A percentile compares a stretch with the other conserved stretches of the same genome.
Evolutionary conservation across 2,797 vertebrate genomes (phyloP).

Genomic region (Mormyrops attenuatus): DNA sequence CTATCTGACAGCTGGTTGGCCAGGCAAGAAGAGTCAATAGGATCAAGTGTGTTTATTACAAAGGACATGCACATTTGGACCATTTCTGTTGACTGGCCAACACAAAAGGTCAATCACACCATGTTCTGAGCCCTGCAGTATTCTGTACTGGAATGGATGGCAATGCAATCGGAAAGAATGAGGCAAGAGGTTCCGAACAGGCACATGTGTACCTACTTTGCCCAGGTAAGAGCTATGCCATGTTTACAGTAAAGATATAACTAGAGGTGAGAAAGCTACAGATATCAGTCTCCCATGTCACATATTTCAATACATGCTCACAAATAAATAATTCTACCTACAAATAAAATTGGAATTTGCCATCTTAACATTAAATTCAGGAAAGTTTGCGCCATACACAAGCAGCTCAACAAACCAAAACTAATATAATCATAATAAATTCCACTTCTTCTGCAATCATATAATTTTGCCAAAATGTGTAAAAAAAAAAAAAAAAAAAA

Average conservation of each 20-base stretch:
- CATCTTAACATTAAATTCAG: background rate
- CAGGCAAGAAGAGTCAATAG: background rate
- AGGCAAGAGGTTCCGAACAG: background rate
- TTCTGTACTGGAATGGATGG: background rate
- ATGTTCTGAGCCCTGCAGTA: background rate
- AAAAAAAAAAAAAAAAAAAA: background rate
- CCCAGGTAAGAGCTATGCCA: background rate
- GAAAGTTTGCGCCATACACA: background rate
- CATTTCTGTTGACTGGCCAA: background rate
- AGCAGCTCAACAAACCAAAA: background rate
- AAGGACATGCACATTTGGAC: background rate
- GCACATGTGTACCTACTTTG: background rate
- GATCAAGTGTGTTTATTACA: background rate
- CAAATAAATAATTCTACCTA: background rate
- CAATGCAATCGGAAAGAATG: background rate
- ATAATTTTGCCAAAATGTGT: background rate
- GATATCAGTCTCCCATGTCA: background rate
- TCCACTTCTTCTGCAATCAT: background rate
- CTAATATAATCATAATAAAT: background rate
- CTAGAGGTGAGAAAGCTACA: too few relatives aligned
- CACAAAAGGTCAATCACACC: background rate
- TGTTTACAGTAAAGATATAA: background rate
- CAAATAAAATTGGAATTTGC: background rate
- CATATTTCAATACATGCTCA: background rate
- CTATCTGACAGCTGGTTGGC: background rate